phyloP scores from a whole-genome alignment of 2,888 invertebrate species.

The Brenthis hecate region DNA sequence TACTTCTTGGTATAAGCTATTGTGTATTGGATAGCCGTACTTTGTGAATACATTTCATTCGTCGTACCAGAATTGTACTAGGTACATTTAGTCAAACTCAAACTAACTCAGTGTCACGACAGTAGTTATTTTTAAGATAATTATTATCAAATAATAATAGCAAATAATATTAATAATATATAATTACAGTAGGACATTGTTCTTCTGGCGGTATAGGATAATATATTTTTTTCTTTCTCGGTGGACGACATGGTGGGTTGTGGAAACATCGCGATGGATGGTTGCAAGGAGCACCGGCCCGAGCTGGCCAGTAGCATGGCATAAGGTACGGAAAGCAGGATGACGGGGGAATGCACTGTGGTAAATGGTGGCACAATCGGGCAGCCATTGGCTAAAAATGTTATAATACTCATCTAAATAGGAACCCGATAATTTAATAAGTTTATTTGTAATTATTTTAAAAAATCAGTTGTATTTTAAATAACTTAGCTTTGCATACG shows the following conservation, averaged over 20 bases:
- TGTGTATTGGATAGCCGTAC: too few relatives aligned
- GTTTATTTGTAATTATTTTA: too few relatives aligned
- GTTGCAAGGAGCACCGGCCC: slow-evolving; percentile 64
- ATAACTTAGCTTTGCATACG: not conserved
- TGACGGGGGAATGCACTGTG: slow-evolving; percentile 65
- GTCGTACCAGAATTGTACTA: too few relatives aligned
- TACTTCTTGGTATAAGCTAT: too few relatives aligned
- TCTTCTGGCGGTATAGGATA: slow-evolving; percentile 42
- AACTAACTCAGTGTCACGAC: too few relatives aligned
- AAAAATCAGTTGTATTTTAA: too few relatives aligned
- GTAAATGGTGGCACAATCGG: slow-evolving; percentile 62
- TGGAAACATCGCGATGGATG: slow-evolving; percentile 67
- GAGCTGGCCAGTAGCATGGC: slow-evolving; percentile 74
- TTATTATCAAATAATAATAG: not conserved
- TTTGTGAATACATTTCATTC: too few relatives aligned
- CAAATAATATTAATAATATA: not conserved
- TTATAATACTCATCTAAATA: not conserved
- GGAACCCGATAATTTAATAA: not conserved
- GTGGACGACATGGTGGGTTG: slow-evolving; percentile 65
- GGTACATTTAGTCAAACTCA: too few relatives aligned
- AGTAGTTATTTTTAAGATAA: too few relatives aligned
- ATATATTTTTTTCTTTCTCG: slow-evolving; percentile 44
- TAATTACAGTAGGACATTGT: slow-evolving; percentile 53
- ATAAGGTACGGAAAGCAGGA: slow-evolving; percentile 68
- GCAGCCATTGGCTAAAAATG: slow-evolving; percentile 60